phyloP scores from a whole-genome alignment of 2,888 invertebrate genomes.

The Ormyrus nitidulus region DNA sequence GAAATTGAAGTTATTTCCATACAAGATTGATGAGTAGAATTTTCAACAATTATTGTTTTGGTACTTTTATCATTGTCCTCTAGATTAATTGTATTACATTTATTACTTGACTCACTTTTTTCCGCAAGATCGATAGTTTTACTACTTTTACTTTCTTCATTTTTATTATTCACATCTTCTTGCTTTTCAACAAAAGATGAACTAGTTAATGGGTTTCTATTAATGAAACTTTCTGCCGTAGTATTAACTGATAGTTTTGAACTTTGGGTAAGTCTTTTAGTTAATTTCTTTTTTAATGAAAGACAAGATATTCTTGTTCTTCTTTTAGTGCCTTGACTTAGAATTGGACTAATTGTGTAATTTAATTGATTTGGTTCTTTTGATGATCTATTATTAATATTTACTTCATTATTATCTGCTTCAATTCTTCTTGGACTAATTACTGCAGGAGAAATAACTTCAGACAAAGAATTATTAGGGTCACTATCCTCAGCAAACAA shows the following conservation, averaged over 20 bases:
- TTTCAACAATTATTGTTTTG: slow-evolving; percentile 42
- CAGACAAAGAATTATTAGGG: slow-evolving; percentile 45
- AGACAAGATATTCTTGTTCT: slow-evolving; percentile 19
- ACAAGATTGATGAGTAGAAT: slow-evolving; percentile 8
- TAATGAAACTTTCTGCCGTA: slow-evolving; percentile 36
- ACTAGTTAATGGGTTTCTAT: slow-evolving; percentile 62
- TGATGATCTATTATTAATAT: neutral
- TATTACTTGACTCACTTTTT: slow-evolving; percentile 19
- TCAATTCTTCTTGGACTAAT: slow-evolving; percentile 13
- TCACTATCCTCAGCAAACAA: slow-evolving; percentile 46
- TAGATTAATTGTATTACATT: slow-evolving; percentile 35
- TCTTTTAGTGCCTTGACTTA: slow-evolving; percentile 54
- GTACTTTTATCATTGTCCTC: slow-evolving; percentile 31
- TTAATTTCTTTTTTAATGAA: slow-evolving; percentile 43
- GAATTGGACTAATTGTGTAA: slow-evolving; percentile 55
- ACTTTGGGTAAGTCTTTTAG: neutral
- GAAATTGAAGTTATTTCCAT: slow-evolving; percentile 56
- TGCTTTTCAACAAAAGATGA: slow-evolving; percentile 64
- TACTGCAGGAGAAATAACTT: neutral
- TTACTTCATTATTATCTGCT: neutral
- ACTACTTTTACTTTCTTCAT: neutral
- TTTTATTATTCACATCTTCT: slow-evolving; percentile 3
- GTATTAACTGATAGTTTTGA: slow-evolving; percentile 17
- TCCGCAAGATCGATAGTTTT: slow-evolving; percentile 11
- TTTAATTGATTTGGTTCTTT: slow-evolving; percentile 22